Conservation (phyloP, 2,113 vertebrate genomes). For the Cynopterus brachyotis region DNA sequence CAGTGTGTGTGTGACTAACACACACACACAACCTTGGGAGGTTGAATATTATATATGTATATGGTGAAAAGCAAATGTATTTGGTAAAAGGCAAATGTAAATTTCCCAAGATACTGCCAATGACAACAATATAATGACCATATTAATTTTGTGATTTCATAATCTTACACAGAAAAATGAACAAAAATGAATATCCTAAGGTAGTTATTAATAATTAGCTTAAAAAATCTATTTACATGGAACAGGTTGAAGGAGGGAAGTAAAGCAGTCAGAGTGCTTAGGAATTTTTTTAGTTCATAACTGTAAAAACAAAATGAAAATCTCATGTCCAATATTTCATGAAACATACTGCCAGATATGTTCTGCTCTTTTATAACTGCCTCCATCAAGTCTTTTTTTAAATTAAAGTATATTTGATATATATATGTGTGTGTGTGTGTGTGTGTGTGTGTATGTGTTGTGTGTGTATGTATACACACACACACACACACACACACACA, state of each 20-base stretch:
- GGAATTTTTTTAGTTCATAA: background rate
- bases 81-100: conserved; percentile 67
- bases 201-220: background rate
- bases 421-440: no score
- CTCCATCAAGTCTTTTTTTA: background rate
- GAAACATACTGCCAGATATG: background rate
- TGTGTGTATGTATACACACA: no score
- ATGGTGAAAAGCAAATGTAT: conserved; percentile 65
- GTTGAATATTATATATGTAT: conserved; percentile 55
- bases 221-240: background rate
- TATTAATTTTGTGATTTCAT: background rate
- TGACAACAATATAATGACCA: background rate
- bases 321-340: background rate
- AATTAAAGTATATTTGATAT: background rate
- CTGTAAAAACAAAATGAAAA: background rate
- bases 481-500: no score
- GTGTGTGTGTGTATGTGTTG: no score
- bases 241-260: background rate
- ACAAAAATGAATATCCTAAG: background rate
- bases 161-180: background rate
- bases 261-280: background rate
- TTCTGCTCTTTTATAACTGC: background rate
- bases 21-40: conserved; percentile 23
- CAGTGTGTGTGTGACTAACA: conserved; percentile 63
- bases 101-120: background rate